Conservation (phyloP, 2,797 vertebrate species). For the Muraenolepis orangiensis region DNA sequence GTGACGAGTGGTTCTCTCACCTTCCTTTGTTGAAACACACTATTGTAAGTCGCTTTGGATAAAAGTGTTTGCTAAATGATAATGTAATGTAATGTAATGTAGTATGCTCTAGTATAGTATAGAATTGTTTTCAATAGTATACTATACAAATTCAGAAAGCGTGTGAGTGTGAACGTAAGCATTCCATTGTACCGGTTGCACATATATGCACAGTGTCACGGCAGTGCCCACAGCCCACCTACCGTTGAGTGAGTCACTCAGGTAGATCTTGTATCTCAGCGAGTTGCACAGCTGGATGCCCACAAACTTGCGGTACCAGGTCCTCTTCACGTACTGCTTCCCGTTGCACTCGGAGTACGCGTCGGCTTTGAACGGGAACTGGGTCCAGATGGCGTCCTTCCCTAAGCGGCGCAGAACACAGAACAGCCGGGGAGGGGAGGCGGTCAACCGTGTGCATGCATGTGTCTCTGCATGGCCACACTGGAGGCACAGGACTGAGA, state of each 20-base stretch:
- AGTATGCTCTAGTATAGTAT: too few species aligned
- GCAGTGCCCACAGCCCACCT: constrained; percentile 51
- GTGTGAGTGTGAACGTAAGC: too few species aligned
- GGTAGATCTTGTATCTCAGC: constrained; percentile 97
- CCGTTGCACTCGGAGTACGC: constrained; percentile 92
- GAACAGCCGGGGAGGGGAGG: too few species aligned
- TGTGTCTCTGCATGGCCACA: background rate
- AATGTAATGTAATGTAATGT: too few species aligned
- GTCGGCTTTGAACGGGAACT: constrained; percentile 89
- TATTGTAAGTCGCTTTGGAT: too few species aligned
- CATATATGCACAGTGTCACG: constrained; percentile 16
- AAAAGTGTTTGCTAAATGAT: too few species aligned
- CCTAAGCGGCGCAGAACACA: constrained; percentile 61
- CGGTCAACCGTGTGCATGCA: background rate
- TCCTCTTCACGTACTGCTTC: constrained; percentile 91
- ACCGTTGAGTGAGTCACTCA: constrained; percentile 95
- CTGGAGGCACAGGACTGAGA: background rate
- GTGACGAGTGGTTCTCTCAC: too few species aligned
- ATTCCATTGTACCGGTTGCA: too few species aligned
- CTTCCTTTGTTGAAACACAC: too few species aligned
- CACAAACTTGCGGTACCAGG: constrained; percentile 98
- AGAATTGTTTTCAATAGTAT: too few species aligned
- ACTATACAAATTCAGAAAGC: too few species aligned
- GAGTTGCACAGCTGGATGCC: constrained; percentile 98
- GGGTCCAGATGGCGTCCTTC: constrained; percentile 97